phyloP scores from a whole-genome alignment of 2,888 invertebrate species.

The Troglohyphantes excavatus region DNA sequence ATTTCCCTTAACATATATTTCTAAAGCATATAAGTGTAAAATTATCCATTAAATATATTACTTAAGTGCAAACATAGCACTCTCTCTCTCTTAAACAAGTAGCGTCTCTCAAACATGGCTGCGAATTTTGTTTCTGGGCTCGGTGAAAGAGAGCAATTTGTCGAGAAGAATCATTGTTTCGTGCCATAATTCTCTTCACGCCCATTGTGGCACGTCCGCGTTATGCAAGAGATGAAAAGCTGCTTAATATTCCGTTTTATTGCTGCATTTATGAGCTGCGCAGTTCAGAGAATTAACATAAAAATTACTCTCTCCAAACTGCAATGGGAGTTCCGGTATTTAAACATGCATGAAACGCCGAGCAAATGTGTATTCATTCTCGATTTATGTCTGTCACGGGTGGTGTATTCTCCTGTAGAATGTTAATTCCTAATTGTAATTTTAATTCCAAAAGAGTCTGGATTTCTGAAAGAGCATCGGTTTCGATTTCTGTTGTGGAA shows the following conservation, averaged over 20 bases:
- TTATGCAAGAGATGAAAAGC: neutral
- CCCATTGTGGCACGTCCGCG: neutral
- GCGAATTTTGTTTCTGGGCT: too few relatives aligned
- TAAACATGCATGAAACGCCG: neutral
- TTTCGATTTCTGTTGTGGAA: neutral
- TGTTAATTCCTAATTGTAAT: neutral
- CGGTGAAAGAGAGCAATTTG: neutral
- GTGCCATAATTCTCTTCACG: neutral
- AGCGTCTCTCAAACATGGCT: too few relatives aligned
- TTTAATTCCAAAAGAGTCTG: neutral
- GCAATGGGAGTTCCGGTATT: neutral
- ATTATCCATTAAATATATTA: neutral
- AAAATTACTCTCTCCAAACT: neutral
- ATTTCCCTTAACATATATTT: too few relatives aligned
- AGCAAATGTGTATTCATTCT: neutral
- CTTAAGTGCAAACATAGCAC: neutral
- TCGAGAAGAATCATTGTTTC: constrained; percentile 5
- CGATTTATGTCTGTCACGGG: neutral
- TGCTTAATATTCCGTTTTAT: neutral
- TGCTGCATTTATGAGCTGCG: neutral
- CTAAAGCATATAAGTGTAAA: too few relatives aligned
- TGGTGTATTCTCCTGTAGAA: neutral
- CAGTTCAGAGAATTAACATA: neutral
- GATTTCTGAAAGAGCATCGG: neutral
- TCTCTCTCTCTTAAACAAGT: neutral